Evolutionary conservation across 2,888 invertebrate genomes (phyloP), one percentile per base, ranked within the genome.

Genomic region (Diarsia dahlii): DNA sequence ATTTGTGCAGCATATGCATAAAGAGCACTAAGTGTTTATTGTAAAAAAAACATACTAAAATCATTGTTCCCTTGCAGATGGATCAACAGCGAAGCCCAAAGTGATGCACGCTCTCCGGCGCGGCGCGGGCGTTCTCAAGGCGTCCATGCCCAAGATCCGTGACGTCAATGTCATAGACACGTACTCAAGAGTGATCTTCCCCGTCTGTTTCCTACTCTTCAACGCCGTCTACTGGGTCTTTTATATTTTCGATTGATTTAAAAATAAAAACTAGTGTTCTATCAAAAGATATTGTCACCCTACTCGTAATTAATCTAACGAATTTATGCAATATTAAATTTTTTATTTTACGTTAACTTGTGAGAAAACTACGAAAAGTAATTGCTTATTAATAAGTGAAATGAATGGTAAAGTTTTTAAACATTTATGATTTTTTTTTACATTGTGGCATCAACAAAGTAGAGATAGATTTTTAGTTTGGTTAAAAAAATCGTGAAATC

Each of bases 131-230:
- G 98, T 98, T 52, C 95, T 99, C 88, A 98, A 98, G 91, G 98
- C 98, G n/a, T 98, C 99, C 52, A 98, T 99, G 97, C 99, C 99
- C n/a, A 98, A 98, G 95, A 99, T 99, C 87, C 98, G 99, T 90
- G 99, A 99, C 95, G 99, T 99, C 80, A 99, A 99, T 94, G 98
- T 99, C 87, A 99, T 99, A 91, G 99, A 99, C 96, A 99, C 99
- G 91, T 99, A 99, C 94, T 99, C 99, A 54, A 97, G 99, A 88
- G 98, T 99, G 90, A 97, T 99, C 84, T 99, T 99, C 94, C 99
- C 99, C 0, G 98, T 99, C 83, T 98, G 99, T 89, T 99, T 99
- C 94, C 97, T 99, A 91, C 96, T 99, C 87, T 99, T 99, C 97
- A 99, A 99, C 94, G 98, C 98, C 60, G 98, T 98, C 88, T 99